Percentiles rank a stretch among this genome's conserved stretches.
These are phyloP conservation scores for Frankliniella fusca DNA, from an alignment of 2,888 invertebrate genomes.

Conservation along the genomic window DNA sequence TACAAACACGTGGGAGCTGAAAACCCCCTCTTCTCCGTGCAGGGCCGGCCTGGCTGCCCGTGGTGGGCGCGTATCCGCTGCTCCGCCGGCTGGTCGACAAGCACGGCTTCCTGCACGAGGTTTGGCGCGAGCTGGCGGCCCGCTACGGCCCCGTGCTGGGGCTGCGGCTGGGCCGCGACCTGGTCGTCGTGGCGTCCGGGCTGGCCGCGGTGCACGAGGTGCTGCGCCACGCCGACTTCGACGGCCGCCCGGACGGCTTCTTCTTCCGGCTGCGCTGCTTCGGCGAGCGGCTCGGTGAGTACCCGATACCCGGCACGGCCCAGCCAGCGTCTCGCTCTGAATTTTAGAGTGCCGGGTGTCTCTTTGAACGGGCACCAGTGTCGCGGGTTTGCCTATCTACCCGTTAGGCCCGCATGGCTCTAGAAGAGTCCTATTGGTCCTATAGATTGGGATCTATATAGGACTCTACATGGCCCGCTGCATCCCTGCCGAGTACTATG, in stretches of 20 bases:
- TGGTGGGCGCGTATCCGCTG: conserved; percentile 52
- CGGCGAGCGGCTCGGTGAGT: conserved; percentile 61
- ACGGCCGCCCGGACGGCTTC: conserved; percentile 67
- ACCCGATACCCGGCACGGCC: conserved; percentile 35
- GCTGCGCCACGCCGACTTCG: conserved; percentile 59
- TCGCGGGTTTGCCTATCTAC: no score
- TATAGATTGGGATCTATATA: no score
- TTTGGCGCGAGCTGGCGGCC: conserved; percentile 55
- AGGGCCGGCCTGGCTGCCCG: conserved; percentile 57
- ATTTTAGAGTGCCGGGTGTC: no score
- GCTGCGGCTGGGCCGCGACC: conserved; percentile 59
- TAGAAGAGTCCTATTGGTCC: no score
- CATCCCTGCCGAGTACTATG: no score
- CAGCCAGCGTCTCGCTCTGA: no score
- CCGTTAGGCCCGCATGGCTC: no score
- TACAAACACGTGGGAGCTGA: no score
- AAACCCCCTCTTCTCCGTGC: conserved; percentile 35
- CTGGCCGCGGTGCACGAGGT: conserved; percentile 59
- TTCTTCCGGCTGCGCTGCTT: conserved; percentile 63
- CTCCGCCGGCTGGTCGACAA: conserved; percentile 46
- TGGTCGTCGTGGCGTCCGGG: conserved; percentile 60
- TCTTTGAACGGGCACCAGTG: no score
- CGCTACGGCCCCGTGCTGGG: conserved; percentile 63
- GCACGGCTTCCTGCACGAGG: conserved; percentile 56
- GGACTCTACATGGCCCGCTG: no score